phyloP scores from a whole-genome alignment of 1,140 invertebrate species.

The Eubasilissa regina region DNA sequence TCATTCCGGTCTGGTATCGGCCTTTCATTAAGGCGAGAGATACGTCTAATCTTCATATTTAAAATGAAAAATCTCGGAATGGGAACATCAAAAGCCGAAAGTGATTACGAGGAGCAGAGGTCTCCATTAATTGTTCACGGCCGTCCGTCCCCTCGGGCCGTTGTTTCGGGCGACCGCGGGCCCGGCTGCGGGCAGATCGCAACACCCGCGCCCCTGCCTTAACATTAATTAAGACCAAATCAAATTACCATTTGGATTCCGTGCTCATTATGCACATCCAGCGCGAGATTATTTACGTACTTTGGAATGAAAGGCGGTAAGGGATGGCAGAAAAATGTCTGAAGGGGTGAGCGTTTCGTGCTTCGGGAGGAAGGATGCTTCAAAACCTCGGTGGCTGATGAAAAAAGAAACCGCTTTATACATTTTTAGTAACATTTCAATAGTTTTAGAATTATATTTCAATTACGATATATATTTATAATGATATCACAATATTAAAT shows the following conservation, averaged over 20 bases:
- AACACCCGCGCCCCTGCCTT: conserved; percentile 39
- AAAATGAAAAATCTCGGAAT: conserved; percentile 35
- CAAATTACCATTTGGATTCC: conserved; percentile 68
- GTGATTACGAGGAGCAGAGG: conserved; percentile 31
- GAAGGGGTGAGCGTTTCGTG: too few relatives aligned
- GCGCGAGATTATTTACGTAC: conserved; percentile 54
- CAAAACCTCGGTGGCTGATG: too few relatives aligned
- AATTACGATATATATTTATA: too few relatives aligned
- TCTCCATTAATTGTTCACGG: conserved; percentile 53
- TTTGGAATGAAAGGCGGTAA: conserved; percentile 45
- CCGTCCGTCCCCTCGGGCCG: conserved; percentile 31
- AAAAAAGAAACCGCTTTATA: too few relatives aligned
- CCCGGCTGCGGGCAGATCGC: conserved; percentile 13
- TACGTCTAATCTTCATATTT: conserved; percentile 42
- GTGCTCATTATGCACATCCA: conserved; percentile 65
- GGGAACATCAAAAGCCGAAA: conserved; percentile 42
- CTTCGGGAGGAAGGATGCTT: too few relatives aligned
- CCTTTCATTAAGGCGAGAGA: conserved; percentile 19
- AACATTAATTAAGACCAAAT: conserved; percentile 68
- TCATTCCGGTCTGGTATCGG: not conserved
- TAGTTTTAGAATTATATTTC: too few relatives aligned
- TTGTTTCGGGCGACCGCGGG: not conserved
- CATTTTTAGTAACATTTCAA: too few relatives aligned
- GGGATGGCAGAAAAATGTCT: too few relatives aligned
- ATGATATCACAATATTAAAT: too few relatives aligned